phyloP scores from a whole-genome alignment of 2,113 vertebrate genomes.

The Microtus ochrogaster region DNA sequence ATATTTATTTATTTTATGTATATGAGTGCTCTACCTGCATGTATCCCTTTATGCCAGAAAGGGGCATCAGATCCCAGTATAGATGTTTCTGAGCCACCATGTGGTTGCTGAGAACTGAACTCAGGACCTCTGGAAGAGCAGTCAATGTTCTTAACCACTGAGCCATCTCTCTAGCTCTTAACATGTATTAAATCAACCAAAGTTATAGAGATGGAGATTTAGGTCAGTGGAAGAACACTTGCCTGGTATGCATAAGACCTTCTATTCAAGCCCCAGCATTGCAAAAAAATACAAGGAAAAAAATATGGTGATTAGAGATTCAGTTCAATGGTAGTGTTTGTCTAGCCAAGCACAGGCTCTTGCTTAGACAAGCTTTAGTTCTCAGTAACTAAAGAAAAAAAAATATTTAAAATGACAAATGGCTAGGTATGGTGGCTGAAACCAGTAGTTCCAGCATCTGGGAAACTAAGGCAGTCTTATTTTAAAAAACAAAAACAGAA shows the following conservation, averaged over 20 bases:
- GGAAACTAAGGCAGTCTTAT: background rate
- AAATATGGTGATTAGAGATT: background rate
- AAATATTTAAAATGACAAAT: background rate
- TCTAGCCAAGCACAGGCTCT: background rate
- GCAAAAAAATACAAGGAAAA: background rate
- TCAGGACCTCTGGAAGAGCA: background rate
- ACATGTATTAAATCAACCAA: conserved; percentile 11
- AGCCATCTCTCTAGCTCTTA: background rate
- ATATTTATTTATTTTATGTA: background rate
- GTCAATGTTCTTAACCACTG: background rate
- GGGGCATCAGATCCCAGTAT: background rate
- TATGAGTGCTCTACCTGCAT: background rate
- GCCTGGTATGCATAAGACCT: background rate
- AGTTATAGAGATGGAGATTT: background rate
- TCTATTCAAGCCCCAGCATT: background rate
- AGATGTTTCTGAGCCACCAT: background rate
- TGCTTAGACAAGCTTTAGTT: background rate
- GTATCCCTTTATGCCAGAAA: background rate
- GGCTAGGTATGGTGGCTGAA: background rate
- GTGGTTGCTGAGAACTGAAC: background rate
- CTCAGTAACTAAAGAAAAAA: background rate
- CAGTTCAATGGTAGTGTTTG: background rate
- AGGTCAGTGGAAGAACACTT: background rate
- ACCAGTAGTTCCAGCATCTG: background rate
- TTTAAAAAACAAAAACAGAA: background rate